Percentiles rank a stretch among this genome's conserved stretches.
Evolutionary conservation across 2,113 vertebrate genomes (phyloP).

Genomic region (Maccullochella peelii): DNA sequence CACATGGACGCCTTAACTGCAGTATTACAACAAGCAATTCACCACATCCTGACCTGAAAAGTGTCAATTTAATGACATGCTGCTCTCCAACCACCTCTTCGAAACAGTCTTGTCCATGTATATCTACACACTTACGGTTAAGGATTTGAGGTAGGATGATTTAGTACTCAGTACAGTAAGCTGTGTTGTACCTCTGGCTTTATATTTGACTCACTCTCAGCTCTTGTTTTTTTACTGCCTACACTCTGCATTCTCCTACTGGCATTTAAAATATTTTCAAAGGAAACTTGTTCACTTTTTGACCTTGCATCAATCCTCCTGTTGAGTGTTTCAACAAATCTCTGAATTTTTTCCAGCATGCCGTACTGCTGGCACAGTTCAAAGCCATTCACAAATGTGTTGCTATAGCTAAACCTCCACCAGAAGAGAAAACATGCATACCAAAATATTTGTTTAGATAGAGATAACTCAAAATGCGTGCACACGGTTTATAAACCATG

Average conservation of each 20-base stretch:
- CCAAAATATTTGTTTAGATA: conserved; percentile 1
- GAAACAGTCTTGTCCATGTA: not conserved
- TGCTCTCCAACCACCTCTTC: conserved; percentile 3
- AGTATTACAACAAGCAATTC: not conserved
- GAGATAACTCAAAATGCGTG: not conserved
- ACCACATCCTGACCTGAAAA: not conserved
- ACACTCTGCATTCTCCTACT: conserved; percentile 44
- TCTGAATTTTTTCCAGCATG: conserved; percentile 31
- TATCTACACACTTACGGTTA: not conserved
- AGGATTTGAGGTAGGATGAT: not conserved
- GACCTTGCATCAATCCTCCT: conserved; percentile 55
- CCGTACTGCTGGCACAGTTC: conserved; percentile 18
- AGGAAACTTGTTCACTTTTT: conserved; percentile 38
- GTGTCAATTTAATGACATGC: not conserved
- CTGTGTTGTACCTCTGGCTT: conserved; percentile 11
- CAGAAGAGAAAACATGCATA: not conserved
- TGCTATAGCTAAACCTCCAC: conserved; percentile 8
- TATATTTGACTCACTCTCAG: conserved; percentile 26
- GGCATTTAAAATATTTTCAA: conserved; percentile 48
- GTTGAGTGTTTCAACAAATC: conserved; percentile 42
- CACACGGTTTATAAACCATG: too few species aligned
- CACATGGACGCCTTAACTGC: not conserved
- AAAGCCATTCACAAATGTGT: conserved; percentile 59
- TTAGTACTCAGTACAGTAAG: conserved; percentile 1
- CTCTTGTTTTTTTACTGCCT: conserved; percentile 27